Conservation (phyloP, 1,140 invertebrate genomes). For the Hesperophylax magnus region DNA sequence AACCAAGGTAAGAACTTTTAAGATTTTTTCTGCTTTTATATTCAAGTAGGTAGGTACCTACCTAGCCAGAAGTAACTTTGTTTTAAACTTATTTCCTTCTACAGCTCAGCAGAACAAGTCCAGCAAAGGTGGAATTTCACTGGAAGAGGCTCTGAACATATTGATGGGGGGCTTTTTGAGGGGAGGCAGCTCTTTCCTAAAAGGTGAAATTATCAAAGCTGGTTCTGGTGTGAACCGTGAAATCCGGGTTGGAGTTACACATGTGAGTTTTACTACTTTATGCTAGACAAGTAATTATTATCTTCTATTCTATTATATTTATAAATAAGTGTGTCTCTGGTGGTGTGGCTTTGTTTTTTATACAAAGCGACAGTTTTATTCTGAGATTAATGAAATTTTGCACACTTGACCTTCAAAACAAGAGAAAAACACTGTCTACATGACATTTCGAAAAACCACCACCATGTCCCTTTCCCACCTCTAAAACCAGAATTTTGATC, state of each 20-base stretch:
- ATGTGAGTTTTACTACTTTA: conserved; percentile 75
- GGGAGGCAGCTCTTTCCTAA: conserved; percentile 95
- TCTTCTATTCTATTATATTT: no score
- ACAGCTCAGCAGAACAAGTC: conserved; percentile 72
- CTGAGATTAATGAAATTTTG: no score
- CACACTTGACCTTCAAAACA: no score
- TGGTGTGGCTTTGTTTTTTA: no score
- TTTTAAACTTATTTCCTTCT: conserved; percentile 51
- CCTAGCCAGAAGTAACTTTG: neutral
- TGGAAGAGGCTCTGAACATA: conserved; percentile 93
- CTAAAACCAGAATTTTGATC: no score
- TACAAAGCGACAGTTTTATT: no score
- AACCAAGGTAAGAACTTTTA: conserved; percentile 42
- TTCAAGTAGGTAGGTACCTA: no score
- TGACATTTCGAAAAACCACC: no score
- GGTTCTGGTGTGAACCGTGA: conserved; percentile 93
- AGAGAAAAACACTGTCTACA: no score
- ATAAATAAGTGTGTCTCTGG: no score
- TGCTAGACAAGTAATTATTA: no score
- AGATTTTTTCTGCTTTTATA: neutral
- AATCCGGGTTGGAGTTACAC: conserved; percentile 95
- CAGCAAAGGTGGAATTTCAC: conserved; percentile 70
- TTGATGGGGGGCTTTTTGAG: conserved; percentile 95
- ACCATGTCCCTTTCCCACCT: no score
- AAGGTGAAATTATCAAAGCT: conserved; percentile 97